phyloP scores from a whole-genome alignment of 2,888 invertebrate genomes.

The Pherbina coryleti region DNA sequence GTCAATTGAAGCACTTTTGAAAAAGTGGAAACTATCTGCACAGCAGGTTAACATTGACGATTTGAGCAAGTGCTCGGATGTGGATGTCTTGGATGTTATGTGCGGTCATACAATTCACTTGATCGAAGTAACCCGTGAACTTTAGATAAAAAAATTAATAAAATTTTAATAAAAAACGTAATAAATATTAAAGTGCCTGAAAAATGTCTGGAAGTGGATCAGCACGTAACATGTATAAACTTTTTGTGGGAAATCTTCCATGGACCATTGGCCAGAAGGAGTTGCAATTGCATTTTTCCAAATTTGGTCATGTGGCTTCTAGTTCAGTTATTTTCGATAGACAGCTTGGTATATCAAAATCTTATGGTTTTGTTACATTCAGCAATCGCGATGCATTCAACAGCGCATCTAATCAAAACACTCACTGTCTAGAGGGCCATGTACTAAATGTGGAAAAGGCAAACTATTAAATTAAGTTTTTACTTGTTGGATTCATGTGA shows the following conservation, averaged over 20 bases:
- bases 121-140: constrained; percentile 76
- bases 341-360: constrained; percentile 80
- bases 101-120: constrained; percentile 89
- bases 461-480: constrained; percentile 52
- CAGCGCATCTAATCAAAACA: constrained; percentile 73
- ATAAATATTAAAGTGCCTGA: not conserved
- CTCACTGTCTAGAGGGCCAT: constrained; percentile 79
- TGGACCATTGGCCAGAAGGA: constrained; percentile 84
- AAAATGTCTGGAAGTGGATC: constrained; percentile 55
- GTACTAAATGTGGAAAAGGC: constrained; percentile 75
- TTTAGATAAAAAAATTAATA: constrained; percentile 18
- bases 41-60: constrained; percentile 80
- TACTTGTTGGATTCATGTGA: not conserved
- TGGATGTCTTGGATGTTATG: constrained; percentile 76
- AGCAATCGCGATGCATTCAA: constrained; percentile 75
- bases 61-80: constrained; percentile 80
- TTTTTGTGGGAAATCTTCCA: constrained; percentile 82
- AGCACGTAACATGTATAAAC: constrained; percentile 71
- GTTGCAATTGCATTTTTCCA: constrained; percentile 80
- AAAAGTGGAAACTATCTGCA: constrained; percentile 90
- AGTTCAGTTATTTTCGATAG: constrained; percentile 80
- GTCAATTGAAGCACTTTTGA: constrained; percentile 89
- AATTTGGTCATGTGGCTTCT: constrained; percentile 79
- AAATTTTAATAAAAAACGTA: not conserved
- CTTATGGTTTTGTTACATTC: constrained; percentile 82